Percentiles rank a stretch among this genome's conserved stretches.
Conservation (phyloP, 1,140 invertebrate species). For the Drosophila sturtevanti region DNA sequence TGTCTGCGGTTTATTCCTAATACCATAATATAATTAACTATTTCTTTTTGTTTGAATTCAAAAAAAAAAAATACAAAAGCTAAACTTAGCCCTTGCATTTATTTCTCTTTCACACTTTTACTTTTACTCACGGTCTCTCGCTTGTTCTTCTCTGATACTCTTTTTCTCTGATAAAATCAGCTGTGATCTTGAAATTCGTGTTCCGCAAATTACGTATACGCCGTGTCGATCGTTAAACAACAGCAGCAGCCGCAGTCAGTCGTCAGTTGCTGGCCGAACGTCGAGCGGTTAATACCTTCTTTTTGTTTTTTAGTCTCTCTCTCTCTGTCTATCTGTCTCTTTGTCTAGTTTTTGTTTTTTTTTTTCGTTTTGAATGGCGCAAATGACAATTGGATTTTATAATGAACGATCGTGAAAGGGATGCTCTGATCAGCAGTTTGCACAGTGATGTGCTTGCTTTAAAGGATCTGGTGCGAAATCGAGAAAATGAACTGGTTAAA, state of each 20-base stretch:
- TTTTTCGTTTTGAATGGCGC: constrained; percentile 40
- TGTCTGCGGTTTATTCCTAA: constrained; percentile 57
- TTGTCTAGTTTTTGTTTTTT: neutral
- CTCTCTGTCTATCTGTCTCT: neutral
- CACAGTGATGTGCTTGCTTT: constrained; percentile 51
- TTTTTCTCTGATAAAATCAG: constrained; percentile 14
- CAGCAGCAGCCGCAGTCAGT: constrained; percentile 2
- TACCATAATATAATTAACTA: constrained; percentile 41
- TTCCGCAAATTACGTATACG: constrained; percentile 66
- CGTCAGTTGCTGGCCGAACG: constrained; percentile 58
- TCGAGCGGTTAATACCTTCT: constrained; percentile 39
- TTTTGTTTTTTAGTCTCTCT: constrained; percentile 7
- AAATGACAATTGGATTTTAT: constrained; percentile 27
- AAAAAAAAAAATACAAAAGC: neutral
- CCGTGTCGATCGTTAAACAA: constrained; percentile 49
- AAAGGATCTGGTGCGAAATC: constrained; percentile 56
- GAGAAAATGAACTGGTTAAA: constrained; percentile 70
- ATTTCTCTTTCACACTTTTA: neutral
- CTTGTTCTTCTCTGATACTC: constrained; percentile 21
- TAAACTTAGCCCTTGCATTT: neutral
- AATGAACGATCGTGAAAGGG: constrained; percentile 45
- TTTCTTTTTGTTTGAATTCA: neutral
- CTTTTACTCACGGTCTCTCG: neutral
- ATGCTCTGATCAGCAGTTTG: constrained; percentile 45
- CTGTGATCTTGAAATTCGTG: constrained; percentile 17